Evolutionary conservation across 2,797 vertebrate species (phyloP).

Genomic region (Xenopus petersii): DNA sequence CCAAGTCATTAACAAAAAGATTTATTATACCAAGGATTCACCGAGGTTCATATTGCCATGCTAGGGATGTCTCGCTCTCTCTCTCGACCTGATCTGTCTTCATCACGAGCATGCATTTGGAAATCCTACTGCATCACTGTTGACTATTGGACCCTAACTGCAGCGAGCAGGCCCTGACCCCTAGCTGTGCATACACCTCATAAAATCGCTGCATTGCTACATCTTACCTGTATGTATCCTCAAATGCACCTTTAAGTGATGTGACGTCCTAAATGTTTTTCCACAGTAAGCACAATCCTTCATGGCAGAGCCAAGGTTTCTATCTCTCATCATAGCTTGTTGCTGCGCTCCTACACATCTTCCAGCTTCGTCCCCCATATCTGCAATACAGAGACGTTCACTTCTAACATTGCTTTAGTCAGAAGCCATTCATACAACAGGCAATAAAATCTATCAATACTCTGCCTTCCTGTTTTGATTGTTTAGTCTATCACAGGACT

Average conservation of each 20-base stretch:
- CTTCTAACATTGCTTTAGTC: slow-evolving; percentile 84
- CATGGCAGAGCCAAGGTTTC: slow-evolving; percentile 85
- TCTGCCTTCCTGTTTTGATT: slow-evolving; percentile 75
- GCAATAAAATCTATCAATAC: slow-evolving; percentile 79
- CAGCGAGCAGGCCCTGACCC: not conserved
- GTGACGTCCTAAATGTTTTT: slow-evolving; percentile 96
- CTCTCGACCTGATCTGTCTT: too few relatives aligned
- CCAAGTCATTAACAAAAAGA: too few relatives aligned
- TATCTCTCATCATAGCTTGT: slow-evolving; percentile 83
- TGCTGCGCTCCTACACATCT: slow-evolving; percentile 81
- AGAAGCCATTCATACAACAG: slow-evolving; percentile 78
- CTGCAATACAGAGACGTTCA: slow-evolving; percentile 79
- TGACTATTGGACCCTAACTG: not conserved
- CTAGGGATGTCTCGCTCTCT: too few relatives aligned
- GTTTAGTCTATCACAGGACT: slow-evolving; percentile 89
- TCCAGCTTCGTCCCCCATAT: slow-evolving; percentile 90
- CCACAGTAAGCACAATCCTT: slow-evolving; percentile 98
- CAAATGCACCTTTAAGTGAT: slow-evolving; percentile 98
- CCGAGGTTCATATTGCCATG: too few relatives aligned
- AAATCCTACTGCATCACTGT: too few relatives aligned
- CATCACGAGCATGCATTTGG: too few relatives aligned
- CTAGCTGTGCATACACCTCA: not conserved
- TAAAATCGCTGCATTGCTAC: not conserved
- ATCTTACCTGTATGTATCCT: slow-evolving; percentile 97
- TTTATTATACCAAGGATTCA: too few relatives aligned